These are phyloP conservation scores for Macaria notata DNA, from an alignment of 2,888 invertebrate genomes.

Conservation along the genomic window DNA sequence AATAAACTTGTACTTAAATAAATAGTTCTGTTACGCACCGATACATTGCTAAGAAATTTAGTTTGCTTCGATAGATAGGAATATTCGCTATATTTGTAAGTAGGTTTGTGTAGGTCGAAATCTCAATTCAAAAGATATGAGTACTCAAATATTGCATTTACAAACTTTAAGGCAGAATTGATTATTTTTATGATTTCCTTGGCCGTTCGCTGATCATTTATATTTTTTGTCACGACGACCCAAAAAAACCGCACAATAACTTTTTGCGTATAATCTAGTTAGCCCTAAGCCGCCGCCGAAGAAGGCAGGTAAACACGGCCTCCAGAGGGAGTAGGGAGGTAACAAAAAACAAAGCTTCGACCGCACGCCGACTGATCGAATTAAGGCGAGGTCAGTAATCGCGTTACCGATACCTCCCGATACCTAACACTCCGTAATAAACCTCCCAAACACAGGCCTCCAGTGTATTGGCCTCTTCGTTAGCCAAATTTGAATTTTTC, in stretches of 20 bases:
- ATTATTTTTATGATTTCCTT: too few species aligned
- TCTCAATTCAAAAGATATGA: neutral
- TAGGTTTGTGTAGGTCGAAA: neutral
- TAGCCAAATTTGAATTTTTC: slow-evolving; percentile 64
- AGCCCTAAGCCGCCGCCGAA: slow-evolving; percentile 12
- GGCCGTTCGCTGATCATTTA: too few species aligned
- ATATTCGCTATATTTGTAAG: too few species aligned
- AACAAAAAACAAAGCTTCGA: slow-evolving; percentile 58
- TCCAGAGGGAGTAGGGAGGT: slow-evolving; percentile 47
- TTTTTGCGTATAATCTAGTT: too few species aligned
- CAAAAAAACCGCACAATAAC: too few species aligned
- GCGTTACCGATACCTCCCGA: slow-evolving; percentile 68
- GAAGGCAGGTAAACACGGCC: slow-evolving; percentile 54
- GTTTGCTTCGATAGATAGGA: too few species aligned
- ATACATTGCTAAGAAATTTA: too few species aligned
- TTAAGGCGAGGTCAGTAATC: slow-evolving; percentile 80
- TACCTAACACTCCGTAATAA: slow-evolving; percentile 76
- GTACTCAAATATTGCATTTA: too few species aligned
- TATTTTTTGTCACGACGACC: too few species aligned
- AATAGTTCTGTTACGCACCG: slow-evolving; percentile 34
- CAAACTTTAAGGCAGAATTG: too few species aligned
- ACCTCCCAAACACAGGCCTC: slow-evolving; percentile 71
- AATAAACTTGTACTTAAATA: slow-evolving; percentile 4
- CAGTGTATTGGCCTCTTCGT: slow-evolving; percentile 74
- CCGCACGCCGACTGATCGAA: slow-evolving; percentile 68